phyloP scores from a whole-genome alignment of 2,888 invertebrate species.

The Sarcophaga caerulescens region DNA sequence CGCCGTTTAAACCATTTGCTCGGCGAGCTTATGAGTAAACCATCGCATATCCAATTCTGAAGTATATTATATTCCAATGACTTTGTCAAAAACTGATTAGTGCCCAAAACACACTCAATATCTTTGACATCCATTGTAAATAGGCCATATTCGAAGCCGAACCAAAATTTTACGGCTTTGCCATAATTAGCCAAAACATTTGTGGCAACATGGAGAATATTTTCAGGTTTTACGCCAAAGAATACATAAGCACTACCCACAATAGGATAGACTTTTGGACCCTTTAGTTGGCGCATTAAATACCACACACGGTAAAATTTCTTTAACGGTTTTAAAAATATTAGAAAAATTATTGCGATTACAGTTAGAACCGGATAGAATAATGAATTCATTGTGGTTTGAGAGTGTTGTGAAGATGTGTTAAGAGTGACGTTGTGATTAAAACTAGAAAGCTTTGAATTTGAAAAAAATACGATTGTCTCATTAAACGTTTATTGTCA shows the following conservation, averaged over 20 bases:
- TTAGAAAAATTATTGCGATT: not conserved
- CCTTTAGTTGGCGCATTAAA: constrained; percentile 70
- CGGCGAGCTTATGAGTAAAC: constrained; percentile 82
- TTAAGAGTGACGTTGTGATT: too few relatives aligned
- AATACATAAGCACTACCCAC: constrained; percentile 82
- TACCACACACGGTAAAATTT: constrained; percentile 12
- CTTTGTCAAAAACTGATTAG: constrained; percentile 81
- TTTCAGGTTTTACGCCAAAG: constrained; percentile 80
- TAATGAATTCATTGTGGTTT: not conserved
- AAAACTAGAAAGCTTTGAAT: too few relatives aligned
- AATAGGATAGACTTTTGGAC: constrained; percentile 81
- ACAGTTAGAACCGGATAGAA: constrained; percentile 7
- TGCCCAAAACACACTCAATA: constrained; percentile 77
- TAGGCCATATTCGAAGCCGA: constrained; percentile 78
- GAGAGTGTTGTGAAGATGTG: too few relatives aligned
- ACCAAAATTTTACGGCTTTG: constrained; percentile 75
- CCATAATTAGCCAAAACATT: constrained; percentile 78
- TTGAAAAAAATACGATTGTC: too few relatives aligned
- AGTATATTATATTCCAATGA: constrained; percentile 81
- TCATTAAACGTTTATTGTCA: too few relatives aligned
- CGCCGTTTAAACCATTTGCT: constrained; percentile 83
- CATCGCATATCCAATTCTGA: constrained; percentile 83
- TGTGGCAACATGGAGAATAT: constrained; percentile 74
- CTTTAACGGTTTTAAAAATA: constrained; percentile 48
- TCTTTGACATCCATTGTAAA: constrained; percentile 76